Percentiles rank a stretch among this genome's conserved stretches.
Conservation (phyloP, 2,113 vertebrate genomes). For the Procavia capensis region DNA sequence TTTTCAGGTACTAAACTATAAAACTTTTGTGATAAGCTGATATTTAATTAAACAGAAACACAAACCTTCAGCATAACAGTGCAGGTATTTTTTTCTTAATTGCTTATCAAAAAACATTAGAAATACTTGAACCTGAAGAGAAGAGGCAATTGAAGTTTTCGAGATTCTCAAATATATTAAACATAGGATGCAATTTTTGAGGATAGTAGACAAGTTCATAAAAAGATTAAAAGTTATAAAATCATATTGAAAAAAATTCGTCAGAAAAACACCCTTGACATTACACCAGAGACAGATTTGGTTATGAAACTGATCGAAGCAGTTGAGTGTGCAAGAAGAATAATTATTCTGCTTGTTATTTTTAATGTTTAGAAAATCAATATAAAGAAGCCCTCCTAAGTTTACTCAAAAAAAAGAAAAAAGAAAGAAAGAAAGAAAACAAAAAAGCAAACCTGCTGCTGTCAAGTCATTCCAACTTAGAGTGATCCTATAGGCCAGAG, state of each 20-base stretch:
- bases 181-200: constrained; percentile 40
- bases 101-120: background rate
- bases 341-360: constrained; percentile 49
- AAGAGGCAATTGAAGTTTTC: background rate
- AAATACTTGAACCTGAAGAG: constrained; percentile 11
- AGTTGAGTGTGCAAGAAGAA: background rate
- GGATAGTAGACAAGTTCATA: constrained; percentile 18
- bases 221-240: constrained; percentile 50
- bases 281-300: background rate
- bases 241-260: background rate
- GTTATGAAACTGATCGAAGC: constrained; percentile 38
- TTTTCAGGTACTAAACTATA: background rate
- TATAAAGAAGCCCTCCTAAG: background rate
- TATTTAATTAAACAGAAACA: background rate
- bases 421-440: no score
- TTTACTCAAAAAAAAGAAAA: no score
- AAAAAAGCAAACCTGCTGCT: no score
- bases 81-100: background rate
- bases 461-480: no score
- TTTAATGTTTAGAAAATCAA: constrained; percentile 63
- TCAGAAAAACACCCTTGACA: constrained; percentile 36
- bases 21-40: constrained; percentile 15
- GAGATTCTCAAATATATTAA: constrained; percentile 26
- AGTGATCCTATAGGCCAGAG: no score
- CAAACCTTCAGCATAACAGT: background rate